Base-by-base conservation (phyloP, 2,113 vertebrate species). In the Pao palembangensis region DNA sequence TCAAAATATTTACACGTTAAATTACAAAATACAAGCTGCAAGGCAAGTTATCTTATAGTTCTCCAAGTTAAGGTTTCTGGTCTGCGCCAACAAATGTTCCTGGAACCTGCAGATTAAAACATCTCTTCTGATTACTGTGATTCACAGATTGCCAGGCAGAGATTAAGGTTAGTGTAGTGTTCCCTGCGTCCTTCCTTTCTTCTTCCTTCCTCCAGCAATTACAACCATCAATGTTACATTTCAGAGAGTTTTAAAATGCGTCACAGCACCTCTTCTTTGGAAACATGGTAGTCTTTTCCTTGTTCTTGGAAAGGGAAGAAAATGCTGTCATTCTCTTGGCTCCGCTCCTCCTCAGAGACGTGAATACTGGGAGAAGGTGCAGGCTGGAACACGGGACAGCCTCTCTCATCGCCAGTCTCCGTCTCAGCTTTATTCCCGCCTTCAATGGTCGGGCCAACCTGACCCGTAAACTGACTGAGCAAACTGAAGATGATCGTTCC, bases 271-370 rank as follows among this genome's bases (percentile, higher is more conserved):
- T 92, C 91, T 65, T 91, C 91, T 80, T 89, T 90, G 4, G 91
- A 92, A 48, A 91, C n/a, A 15, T 89, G 88, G 46, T 64, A 86
- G 73, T 91, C 89, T 42, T 91, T 91, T 6, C 91, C 91, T 64
- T 91, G 88, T 61, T 92, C 91, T 58, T 92, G 91, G 2, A 70
- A 91, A 18, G 91, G 91, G 50, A 90, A 88, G 69, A 87, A 89
- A 20, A 84, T 67, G 17, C 61, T 74, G 61, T 81, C 79, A 2
- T 14, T 58, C 48, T 86, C 85, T 15, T 42, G 28, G 0, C 69
- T 79, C 51, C 52, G 57, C 71, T 92, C 90, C 62, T 92, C 88
- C 57, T 87, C 81, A 2, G 90, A 91, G 13, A 90, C 82, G 34
- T 82, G 88, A 38, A 88, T 16, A 2, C 73, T 60, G 12, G 88